Base-by-base conservation (phyloP, 2,888 invertebrate genomes). In the Epistrophe eligans region DNA sequence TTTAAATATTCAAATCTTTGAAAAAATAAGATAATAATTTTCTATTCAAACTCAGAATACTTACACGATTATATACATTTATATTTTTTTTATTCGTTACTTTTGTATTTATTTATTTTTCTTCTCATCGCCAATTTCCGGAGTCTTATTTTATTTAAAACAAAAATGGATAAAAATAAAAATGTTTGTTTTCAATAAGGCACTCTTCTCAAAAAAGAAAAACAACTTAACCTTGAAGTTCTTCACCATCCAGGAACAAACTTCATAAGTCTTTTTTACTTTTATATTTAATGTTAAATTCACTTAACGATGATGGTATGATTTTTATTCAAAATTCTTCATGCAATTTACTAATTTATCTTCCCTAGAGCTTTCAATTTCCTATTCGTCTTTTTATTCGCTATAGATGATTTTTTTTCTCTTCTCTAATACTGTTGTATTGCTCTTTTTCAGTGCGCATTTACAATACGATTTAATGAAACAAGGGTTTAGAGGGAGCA, bases 331-430 rank as follows among this genome's bases (percentile, higher is more conserved):
- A 24, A 70, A 55, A 76, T 43, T 32, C 28, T 50, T 76, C 76
- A 81, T 70, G 76, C 67, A 55, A 73, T 74, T 67, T 67, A 19
- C 19, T 62, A 81, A 24, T 70, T 35, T 55, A 58, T 70, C 45
- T 24, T 64, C 24, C 35, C n/a, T 28, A 13, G 17, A 70, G 70
- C 43, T 62, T 50, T 60, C 40, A 43, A 50, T 77, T 82, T 77
- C 50, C 17, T 71, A 58, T 67, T 40, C 6, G 17, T 50, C 10
- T 15, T 50, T 13, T 13, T 17, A 19, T 60, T 7, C n/a, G 6
- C 4, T 28, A 5, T 15, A 13, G 6, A 13, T 60, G 28, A 5
- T 43, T 35, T 24, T 19, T 62, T 0, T 38, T 24, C 4, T 64
- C 8, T 32, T 64, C n/a, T 45, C 11, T 32, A n/a, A 55, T 52